These are phyloP conservation scores for Habrosyne pyritoides DNA, from an alignment of 2,888 invertebrate species.

Conservation along the genomic window DNA sequence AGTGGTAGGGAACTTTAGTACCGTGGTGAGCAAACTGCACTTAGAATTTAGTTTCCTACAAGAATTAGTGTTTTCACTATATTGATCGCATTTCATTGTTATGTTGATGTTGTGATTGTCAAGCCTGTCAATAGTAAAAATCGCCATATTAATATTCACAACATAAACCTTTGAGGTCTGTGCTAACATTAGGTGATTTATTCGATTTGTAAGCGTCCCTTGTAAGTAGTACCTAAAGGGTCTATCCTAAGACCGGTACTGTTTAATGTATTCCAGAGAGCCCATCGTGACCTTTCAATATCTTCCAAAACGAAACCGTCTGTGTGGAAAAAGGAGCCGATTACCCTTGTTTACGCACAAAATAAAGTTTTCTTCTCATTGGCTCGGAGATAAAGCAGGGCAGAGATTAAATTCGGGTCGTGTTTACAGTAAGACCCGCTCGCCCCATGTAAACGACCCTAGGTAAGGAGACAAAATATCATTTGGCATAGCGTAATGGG, in stretches of 20 bases:
- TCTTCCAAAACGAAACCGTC: slow-evolving; percentile 54
- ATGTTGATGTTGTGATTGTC: slow-evolving; percentile 14
- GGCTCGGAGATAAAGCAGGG: slow-evolving; percentile 67
- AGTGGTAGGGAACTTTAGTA: no score
- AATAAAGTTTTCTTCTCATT: slow-evolving; percentile 80
- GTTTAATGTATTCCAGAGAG: slow-evolving; percentile 67
- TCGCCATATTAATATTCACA: slow-evolving; percentile 26
- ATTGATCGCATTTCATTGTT: no score
- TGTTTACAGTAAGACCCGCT: slow-evolving; percentile 66
- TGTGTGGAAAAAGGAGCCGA: slow-evolving; percentile 66
- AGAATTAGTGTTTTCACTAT: no score
- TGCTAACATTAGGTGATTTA: slow-evolving; percentile 46
- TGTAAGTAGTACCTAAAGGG: slow-evolving; percentile 28
- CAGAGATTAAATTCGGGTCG: slow-evolving; percentile 76
- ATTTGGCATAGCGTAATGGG: slow-evolving; percentile 78
- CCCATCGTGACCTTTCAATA: slow-evolving; percentile 68
- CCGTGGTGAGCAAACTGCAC: no score
- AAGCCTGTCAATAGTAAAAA: slow-evolving; percentile 6
- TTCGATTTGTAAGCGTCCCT: slow-evolving; percentile 50
- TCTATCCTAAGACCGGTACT: slow-evolving; percentile 27
- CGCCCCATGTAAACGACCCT: slow-evolving; percentile 73
- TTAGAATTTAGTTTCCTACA: no score
- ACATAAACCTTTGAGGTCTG: slow-evolving; percentile 46
- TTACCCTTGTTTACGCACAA: slow-evolving; percentile 77
- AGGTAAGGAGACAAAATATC: slow-evolving; percentile 73